Evolutionary conservation across 2,113 vertebrate species (phyloP).

Genomic region (Athene noctua): DNA sequence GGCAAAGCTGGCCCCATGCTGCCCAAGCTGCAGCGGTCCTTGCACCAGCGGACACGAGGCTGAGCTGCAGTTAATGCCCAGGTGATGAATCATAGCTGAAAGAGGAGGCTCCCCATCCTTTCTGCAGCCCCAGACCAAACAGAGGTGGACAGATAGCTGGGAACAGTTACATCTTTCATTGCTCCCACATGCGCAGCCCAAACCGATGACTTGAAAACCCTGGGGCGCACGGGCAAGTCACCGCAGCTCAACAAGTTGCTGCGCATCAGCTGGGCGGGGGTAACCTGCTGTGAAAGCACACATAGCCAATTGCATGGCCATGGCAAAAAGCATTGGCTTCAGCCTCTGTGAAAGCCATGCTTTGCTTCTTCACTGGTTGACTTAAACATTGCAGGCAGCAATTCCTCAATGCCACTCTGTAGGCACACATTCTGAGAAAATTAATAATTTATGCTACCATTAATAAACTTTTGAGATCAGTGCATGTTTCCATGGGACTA

Average conservation of each 20-base stretch:
- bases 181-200: not conserved
- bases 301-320: rapidly evolving
- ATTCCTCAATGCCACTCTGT: not conserved
- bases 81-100: not conserved
- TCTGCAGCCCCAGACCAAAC: not conserved
- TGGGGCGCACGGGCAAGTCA: not conserved
- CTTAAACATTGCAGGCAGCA: not conserved
- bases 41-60: rapidly evolving
- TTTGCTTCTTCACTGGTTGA: not conserved
- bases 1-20: not conserved
- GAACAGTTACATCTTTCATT: not conserved
- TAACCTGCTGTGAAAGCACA: not conserved
- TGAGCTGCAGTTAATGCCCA: not conserved
- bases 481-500: not conserved
- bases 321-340: not conserved
- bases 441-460: not conserved
- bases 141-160: not conserved
- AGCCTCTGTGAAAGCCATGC: not conserved
- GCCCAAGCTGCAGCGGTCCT: rapidly evolving
- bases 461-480: not conserved
- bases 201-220: not conserved
- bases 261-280: not conserved
- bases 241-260: not conserved
- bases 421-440: not conserved
- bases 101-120: not conserved